Conservation (phyloP, 2,888 invertebrate species). For the Lapara coniferarum region DNA sequence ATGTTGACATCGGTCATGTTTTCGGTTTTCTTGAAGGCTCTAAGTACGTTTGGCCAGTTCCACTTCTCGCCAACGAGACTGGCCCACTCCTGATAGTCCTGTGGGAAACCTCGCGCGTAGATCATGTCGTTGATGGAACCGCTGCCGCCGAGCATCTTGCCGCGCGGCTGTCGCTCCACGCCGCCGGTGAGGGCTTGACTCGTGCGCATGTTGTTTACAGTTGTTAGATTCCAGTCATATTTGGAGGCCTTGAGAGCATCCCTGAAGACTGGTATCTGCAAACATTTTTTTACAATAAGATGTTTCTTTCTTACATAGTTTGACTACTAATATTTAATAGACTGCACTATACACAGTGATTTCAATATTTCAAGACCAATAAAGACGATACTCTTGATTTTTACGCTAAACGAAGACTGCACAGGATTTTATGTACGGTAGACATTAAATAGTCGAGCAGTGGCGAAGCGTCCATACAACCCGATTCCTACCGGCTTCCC, state of each 20-base stretch:
- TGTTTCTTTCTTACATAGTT: too few relatives aligned
- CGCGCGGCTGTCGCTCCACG: constrained; percentile 63
- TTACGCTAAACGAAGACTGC: too few relatives aligned
- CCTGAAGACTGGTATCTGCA: constrained; percentile 64
- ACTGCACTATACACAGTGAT: too few relatives aligned
- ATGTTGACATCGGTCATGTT: constrained; percentile 64
- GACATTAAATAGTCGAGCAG: too few relatives aligned
- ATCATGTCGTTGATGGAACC: constrained; percentile 74
- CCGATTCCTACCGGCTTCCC: too few relatives aligned
- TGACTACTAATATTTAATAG: too few relatives aligned
- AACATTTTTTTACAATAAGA: constrained; percentile 15
- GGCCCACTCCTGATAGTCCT: constrained; percentile 71
- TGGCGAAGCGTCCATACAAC: too few relatives aligned
- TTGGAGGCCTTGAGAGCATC: constrained; percentile 48
- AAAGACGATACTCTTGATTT: too few relatives aligned
- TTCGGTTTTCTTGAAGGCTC: constrained; percentile 70
- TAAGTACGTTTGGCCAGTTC: constrained; percentile 63
- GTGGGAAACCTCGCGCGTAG: constrained; percentile 67
- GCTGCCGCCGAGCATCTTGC: constrained; percentile 68
- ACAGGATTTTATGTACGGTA: too few relatives aligned
- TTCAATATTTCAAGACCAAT: too few relatives aligned
- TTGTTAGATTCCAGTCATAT: constrained; percentile 73
- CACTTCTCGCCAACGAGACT: constrained; percentile 52
- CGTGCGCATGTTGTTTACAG: constrained; percentile 53
- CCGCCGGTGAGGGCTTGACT: constrained; percentile 61